These are phyloP conservation scores for Drepanosiphum platanoidis DNA, from an alignment of 2,888 invertebrate genomes.

Conservation along the genomic window DNA sequence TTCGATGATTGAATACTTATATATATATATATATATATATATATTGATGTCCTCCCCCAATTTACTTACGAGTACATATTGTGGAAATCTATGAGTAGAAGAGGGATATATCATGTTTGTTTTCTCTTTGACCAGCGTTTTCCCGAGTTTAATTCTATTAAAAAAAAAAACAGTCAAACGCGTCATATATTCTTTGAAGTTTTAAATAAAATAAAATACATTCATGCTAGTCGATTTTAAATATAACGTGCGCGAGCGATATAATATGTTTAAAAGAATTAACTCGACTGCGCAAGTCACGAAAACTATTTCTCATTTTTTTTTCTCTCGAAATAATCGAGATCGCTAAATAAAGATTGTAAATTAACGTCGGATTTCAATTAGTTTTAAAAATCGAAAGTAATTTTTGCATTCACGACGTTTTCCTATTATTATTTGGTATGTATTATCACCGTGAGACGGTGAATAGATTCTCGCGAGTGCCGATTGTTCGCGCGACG, in stretches of 20 bases:
- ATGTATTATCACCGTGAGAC: not conserved
- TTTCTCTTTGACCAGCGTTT: constrained; percentile 36
- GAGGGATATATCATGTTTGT: constrained; percentile 41
- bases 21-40: constrained; percentile 33
- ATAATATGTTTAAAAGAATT: not conserved
- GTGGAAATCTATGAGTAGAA: constrained; percentile 25
- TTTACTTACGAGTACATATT: constrained; percentile 59
- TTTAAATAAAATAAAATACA: constrained; percentile 32
- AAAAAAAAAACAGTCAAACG: constrained; percentile 35
- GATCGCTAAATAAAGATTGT: not conserved
- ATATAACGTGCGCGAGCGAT: too few species aligned
- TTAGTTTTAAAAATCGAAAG: too few species aligned
- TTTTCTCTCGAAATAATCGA: too few species aligned
- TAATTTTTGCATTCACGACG: not conserved
- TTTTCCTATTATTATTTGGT: not conserved
- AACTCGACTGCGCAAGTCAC: too few species aligned
- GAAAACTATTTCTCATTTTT: too few species aligned
- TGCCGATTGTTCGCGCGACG: not conserved
- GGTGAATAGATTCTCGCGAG: not conserved
- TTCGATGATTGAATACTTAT: constrained; percentile 54
- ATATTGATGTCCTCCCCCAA: constrained; percentile 42
- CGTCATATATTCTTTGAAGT: constrained; percentile 12
- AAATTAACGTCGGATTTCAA: too few species aligned
- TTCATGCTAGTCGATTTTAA: not conserved
- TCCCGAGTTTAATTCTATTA: constrained; percentile 50